Evolutionary conservation across 2,113 vertebrate genomes (phyloP), one percentile per base, ranked within the genome.

Genomic region (Scortum barcoo): DNA sequence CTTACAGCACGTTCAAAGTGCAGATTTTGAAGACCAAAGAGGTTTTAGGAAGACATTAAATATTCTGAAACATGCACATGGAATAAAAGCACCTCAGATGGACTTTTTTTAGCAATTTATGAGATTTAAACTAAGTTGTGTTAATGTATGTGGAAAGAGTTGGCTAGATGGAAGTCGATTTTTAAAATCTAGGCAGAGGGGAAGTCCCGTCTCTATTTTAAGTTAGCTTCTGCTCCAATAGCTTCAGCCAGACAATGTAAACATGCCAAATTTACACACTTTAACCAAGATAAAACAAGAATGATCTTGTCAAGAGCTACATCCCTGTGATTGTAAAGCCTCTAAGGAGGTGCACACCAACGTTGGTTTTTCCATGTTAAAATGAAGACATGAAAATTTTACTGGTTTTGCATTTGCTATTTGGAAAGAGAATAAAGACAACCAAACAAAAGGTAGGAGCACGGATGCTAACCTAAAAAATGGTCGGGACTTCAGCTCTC

Each of bases 71-170:
- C 6, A 1, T 61, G 46, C 22, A 60, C 26, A 36, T 30, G 65
- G 22, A 54, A 28, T 26, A 76, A 68, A n/a, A 61, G 44, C 44
- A 40, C 16, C 53, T 51, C 38, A 24, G 50, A 83, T 60, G 69
- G 69, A 36, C 30, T 73, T 53, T 73, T 53, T 74, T 48, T 38
- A 19, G 20, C n/a, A 58, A 58, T 5, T 70, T 66, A 26, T 58
- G 46, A 50, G 72, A 63, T 69, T 3, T 67, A 6, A 56, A 85
- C 58, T 65, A 74, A 85, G 76, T 44, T 80, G 81, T 28, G 48
- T 60, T 76, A 65, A 51, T 33, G 90, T 80, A 94, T 71, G 91
- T 93, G 85, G 50, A 56, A 76, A 88, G 28, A 75, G 83, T 71
- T 78, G 78, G 87, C 46, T 30, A 22, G 63, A 62, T 11, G 88